These are phyloP conservation scores for Spheniscus mendiculus DNA, from an alignment of 2,113 vertebrate species.

Conservation along the genomic window DNA sequence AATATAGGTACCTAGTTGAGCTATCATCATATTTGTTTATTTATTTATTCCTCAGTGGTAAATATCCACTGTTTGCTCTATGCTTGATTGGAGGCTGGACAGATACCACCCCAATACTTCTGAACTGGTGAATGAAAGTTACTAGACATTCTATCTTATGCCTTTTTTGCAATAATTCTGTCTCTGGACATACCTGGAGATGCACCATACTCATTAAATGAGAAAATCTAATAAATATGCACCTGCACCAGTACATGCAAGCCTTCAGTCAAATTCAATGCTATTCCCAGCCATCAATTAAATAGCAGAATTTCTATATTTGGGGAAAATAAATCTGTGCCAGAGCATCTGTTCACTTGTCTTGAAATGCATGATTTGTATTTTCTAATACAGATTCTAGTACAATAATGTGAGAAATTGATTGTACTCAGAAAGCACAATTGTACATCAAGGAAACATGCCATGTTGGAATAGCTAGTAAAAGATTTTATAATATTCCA, in stretches of 20 bases:
- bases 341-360: constrained; percentile 23
- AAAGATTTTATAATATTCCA: background rate
- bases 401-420: background rate
- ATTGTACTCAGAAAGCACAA: background rate
- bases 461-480: background rate
- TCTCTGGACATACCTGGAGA: background rate
- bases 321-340: background rate
- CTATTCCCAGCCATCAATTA: background rate
- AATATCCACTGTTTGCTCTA: background rate
- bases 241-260: background rate
- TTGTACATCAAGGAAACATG: background rate
- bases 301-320: background rate
- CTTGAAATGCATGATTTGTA: background rate
- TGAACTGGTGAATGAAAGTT: background rate
- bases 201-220: background rate
- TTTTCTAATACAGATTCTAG: background rate
- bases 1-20: background rate
- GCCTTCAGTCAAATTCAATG: background rate
- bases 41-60: background rate
- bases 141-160: background rate
- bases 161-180: background rate
- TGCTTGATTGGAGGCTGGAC: background rate
- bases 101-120: background rate
- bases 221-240: background rate
- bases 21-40: background rate